These are phyloP conservation scores for Tricholauxania praeusta DNA, from an alignment of 2,888 invertebrate species.

Conservation along the genomic window DNA sequence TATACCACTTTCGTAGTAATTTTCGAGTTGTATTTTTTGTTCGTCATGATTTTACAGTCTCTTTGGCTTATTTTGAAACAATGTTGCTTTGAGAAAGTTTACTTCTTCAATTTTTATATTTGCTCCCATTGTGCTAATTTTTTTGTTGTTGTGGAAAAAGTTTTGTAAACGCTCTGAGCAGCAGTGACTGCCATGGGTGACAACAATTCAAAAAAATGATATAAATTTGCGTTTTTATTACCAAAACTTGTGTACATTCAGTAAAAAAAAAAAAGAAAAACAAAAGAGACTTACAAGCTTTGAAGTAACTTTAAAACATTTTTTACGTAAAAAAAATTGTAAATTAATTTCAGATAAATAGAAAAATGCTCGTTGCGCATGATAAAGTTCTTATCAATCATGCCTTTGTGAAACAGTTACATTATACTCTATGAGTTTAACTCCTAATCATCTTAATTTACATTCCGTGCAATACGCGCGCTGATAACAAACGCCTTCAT, in stretches of 20 bases:
- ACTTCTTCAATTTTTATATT: not conserved
- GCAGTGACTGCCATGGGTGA: no score
- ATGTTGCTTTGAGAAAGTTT: not conserved
- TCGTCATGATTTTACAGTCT: no score
- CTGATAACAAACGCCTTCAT: no score
- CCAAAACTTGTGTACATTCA: not conserved
- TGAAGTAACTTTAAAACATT: not conserved
- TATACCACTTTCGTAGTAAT: no score
- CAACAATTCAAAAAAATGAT: not conserved
- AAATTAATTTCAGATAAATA: not conserved
- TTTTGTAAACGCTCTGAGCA: not conserved
- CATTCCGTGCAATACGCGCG: no score
- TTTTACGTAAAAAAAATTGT: not conserved
- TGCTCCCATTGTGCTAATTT: no score
- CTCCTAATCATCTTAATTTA: no score
- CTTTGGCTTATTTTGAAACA: no score
- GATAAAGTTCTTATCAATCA: not conserved
- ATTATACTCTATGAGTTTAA: no score
- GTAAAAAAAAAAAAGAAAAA: not conserved
- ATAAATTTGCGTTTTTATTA: constrained; percentile 13
- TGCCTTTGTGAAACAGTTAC: no score
- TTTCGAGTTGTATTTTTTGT: no score
- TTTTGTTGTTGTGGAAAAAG: not conserved
- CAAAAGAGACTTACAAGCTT: not conserved
- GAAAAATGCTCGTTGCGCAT: not conserved